Base-by-base conservation (phyloP, 2,113 vertebrate genomes). In the Fulica atra region DNA sequence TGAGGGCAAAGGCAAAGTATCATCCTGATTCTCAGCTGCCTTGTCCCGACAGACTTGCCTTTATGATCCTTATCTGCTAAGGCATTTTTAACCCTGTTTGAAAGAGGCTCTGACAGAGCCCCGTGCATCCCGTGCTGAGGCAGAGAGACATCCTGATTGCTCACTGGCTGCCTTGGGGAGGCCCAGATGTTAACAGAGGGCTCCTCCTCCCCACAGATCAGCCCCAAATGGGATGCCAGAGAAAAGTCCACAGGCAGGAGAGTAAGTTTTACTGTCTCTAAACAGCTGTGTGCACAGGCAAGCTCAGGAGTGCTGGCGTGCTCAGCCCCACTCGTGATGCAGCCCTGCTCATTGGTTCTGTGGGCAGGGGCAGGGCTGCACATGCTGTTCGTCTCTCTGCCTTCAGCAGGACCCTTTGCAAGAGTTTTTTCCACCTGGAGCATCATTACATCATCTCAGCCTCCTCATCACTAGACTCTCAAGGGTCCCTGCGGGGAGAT, bases 111-210 rank as follows among this genome's bases (percentile, higher is more conserved):
- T 46, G 83, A 44, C 23, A 51, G 51, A 66, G 33, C 7, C 0
- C 50, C 15, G 1, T 1, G 0, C 63, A 13, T 33, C 38, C 63
- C 5, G 0, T 1, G 0, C 61, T 1, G 6, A 25, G 48, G 2
- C 0, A 1, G 53, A 71, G 10, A 35, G 48, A 38, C 35, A 50
- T 18, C 53, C 53, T 40, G 42, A 33, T 21, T 9, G 66, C 76
- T 56, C 70, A 6, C 28, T 1, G 9, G 21, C 64, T 46, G 36
- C 10, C 1, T 25, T 4, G 4, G 11, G 0, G n/a, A 8, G 18
- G 9, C 31, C 40, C 60, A 16, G 35, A 31, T 18, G 16, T 48
- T 51, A 13, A 31, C 57, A 5, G 35, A 48, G 54, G 40, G 33
- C 59, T 72, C 54, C 84, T 93, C 70, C 76, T 81, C 38, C 38